Evolutionary conservation across 2,888 invertebrate genomes (phyloP), one percentile per base, ranked within the genome.

Genomic region (Coenonympha arcania): DNA sequence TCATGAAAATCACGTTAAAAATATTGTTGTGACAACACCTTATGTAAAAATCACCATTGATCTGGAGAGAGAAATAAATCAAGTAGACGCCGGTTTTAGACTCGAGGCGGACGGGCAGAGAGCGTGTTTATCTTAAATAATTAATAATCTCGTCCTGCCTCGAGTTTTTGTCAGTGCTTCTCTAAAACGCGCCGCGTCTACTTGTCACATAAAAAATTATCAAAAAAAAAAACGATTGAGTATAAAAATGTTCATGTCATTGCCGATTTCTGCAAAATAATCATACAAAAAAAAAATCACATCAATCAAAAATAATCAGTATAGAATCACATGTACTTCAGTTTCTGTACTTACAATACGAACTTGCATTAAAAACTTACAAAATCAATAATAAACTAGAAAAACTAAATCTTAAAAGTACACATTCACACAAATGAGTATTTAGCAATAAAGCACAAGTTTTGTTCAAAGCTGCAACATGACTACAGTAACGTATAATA

Each of bases 391-490:
- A 76, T 61, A 73, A 65, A 73, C 71, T 71, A 75, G 73, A 70
- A 55, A 52, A 55, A 52, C 28, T 52, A 55, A 71, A 65, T 61
- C 71, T 76, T 76, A 79, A 76, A 77, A 73, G 75, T 76, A 83
- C 71, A 78, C 81, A 82, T 84, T 73, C 79, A 81, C 83, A 76
- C 81, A 79, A n/a, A n/a, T 85, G 85, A 86, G 86, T 85, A 86
- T 86, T 86, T 79, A 80, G 83, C 83, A 73, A 71, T 86, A 86
- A 86, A 86, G 86, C 86, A 83, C 80, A 76, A 76, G 73, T 68
- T 67, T 84, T 85, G 82, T 77, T 86, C 82, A 69, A 81, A 85
- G 86, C 86, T 86, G 86, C 85, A 79, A 83, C 80, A 68, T 77
- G 79, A 81, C 77, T 78, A 80, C 74, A 71, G 67, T 73, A 71